phyloP scores from a whole-genome alignment of 2,888 invertebrate genomes.

The Zygaena filipendulae region DNA sequence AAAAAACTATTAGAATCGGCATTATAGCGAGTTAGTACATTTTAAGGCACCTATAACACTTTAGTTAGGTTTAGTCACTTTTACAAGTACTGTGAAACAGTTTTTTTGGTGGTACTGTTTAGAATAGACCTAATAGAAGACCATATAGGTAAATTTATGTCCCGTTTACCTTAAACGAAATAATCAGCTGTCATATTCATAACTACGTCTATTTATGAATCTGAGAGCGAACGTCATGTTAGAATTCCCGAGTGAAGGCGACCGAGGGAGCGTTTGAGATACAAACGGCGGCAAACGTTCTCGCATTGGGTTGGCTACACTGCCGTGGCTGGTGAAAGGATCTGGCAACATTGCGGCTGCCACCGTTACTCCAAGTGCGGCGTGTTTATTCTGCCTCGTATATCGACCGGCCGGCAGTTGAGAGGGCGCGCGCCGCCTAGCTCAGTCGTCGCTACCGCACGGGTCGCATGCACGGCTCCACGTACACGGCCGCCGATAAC shows the following conservation, averaged over 20 bases:
- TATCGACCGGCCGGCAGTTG: constrained; percentile 49
- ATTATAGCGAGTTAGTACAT: too few species aligned
- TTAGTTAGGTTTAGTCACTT: too few species aligned
- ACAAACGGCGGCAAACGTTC: constrained; percentile 34
- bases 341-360: constrained; percentile 42
- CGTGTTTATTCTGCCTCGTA: constrained; percentile 64
- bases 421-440: constrained; percentile 44
- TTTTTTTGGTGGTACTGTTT: too few species aligned
- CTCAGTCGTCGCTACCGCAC: constrained; percentile 42
- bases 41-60: too few species aligned
- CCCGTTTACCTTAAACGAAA: too few species aligned
- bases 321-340: constrained; percentile 16
- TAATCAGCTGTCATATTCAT: too few species aligned
- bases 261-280: constrained; percentile 21
- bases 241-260: constrained; percentile 18
- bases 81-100: too few species aligned
- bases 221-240: constrained; percentile 11
- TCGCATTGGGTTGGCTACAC: constrained; percentile 38
- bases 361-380: constrained; percentile 44
- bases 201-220: too few species aligned
- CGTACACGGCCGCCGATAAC: constrained; percentile 42
- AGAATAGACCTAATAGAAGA: too few species aligned
- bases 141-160: too few species aligned
- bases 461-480: constrained; percentile 29
- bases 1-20: too few species aligned